Percentiles rank a stretch among this genome's conserved stretches.
Evolutionary conservation across 2,797 vertebrate species (phyloP).

Genomic region (Taenioides sp.): DNA sequence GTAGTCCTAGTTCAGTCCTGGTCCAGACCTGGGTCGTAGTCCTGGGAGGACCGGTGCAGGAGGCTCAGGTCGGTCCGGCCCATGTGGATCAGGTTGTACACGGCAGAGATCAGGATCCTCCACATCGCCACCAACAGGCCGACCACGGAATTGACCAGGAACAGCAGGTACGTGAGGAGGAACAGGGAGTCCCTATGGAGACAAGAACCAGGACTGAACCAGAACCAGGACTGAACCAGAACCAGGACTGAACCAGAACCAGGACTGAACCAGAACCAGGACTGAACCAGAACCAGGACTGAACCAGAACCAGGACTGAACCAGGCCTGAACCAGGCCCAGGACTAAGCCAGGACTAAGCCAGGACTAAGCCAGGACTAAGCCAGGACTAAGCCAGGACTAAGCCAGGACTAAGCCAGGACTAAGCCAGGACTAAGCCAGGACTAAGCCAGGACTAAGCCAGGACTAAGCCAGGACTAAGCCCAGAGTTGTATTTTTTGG

Average conservation of each 20-base stretch:
- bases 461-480: background rate
- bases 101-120: slow-evolving; percentile 84
- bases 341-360: background rate
- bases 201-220: background rate
- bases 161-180: slow-evolving; percentile 86
- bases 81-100: slow-evolving; percentile 89
- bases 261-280: too few species aligned
- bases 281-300: too few species aligned
- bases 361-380: background rate
- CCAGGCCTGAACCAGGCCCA: background rate
- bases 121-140: slow-evolving; percentile 80
- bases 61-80: slow-evolving; percentile 89
- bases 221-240: background rate
- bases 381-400: background rate
- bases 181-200: slow-evolving; percentile 81
- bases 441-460: background rate
- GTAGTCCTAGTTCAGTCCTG: too few species aligned
- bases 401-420: background rate
- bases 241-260: background rate
- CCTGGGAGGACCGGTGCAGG: slow-evolving; percentile 79
- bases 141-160: slow-evolving; percentile 84
- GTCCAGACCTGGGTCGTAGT: slow-evolving; percentile 82
- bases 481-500: too few species aligned
- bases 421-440: background rate
- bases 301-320: too few species aligned